Conservation (phyloP, 2,797 vertebrate genomes). For the Chiloscyllium punctatum region DNA sequence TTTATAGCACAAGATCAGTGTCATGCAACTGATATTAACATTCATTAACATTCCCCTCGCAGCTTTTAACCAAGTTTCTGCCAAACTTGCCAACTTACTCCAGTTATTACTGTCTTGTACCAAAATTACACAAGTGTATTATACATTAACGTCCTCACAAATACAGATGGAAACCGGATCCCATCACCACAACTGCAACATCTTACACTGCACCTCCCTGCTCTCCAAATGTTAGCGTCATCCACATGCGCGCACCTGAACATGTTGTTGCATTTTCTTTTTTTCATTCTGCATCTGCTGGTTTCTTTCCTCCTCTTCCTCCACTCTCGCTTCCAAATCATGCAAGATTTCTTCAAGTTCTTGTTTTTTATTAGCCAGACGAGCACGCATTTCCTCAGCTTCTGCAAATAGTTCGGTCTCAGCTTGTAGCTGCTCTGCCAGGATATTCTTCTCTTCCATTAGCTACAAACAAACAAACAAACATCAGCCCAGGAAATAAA, state of each 20-base stretch:
- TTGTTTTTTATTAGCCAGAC: slow-evolving; percentile 87
- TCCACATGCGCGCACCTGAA: slow-evolving; percentile 65
- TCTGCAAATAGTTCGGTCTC: slow-evolving; percentile 94
- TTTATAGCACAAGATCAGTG: no score
- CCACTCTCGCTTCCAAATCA: slow-evolving; percentile 87
- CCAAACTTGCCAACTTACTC: not conserved
- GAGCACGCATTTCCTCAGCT: slow-evolving; percentile 92
- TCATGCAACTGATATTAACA: no score
- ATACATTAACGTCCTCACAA: not conserved
- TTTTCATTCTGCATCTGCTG: slow-evolving; percentile 88
- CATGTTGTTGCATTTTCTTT: slow-evolving; percentile 93
- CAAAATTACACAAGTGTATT: not conserved
- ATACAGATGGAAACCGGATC: not conserved
- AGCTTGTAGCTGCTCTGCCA: slow-evolving; percentile 89
- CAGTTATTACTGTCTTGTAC: not conserved
- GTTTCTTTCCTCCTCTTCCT: slow-evolving; percentile 92
- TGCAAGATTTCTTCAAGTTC: slow-evolving; percentile 93
- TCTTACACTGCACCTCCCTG: no score
- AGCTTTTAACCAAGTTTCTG: not conserved
- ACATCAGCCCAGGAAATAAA: not conserved
- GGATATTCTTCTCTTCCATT: slow-evolving; percentile 90
- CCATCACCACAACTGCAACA: not conserved
- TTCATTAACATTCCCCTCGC: not conserved
- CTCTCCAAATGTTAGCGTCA: no score
- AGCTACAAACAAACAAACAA: slow-evolving; percentile 56